These are phyloP conservation scores for Tiliqua scincoides DNA, from an alignment of 2,113 vertebrate species.

Conservation along the genomic window DNA sequence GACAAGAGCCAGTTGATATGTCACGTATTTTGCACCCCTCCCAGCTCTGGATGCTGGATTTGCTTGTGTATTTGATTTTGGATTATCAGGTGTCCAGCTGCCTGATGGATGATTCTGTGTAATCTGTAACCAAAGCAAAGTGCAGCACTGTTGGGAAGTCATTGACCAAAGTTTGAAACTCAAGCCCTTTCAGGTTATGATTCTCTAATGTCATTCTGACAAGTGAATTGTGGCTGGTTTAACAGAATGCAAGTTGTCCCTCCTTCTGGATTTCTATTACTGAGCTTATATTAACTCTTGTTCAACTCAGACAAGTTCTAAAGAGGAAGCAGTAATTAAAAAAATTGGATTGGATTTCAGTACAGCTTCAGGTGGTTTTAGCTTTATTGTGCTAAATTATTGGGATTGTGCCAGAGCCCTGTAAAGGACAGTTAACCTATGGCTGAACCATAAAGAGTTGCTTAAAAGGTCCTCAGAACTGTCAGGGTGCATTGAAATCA, in stretches of 20 bases:
- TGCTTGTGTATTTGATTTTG: neutral
- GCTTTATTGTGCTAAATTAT: neutral
- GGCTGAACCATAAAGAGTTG: conserved; percentile 3
- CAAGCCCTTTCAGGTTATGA: conserved; percentile 31
- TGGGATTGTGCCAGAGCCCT: neutral
- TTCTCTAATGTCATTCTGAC: conserved; percentile 37
- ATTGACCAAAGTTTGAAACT: conserved; percentile 26
- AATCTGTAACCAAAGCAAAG: conserved; percentile 42
- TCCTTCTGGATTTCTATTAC: conserved; percentile 62
- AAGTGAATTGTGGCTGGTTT: conserved; percentile 43
- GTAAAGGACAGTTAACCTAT: accelerated
- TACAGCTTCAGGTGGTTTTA: neutral
- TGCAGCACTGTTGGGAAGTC: conserved; percentile 22
- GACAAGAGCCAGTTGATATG: conserved; percentile 12
- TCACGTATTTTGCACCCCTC: conserved; percentile 13
- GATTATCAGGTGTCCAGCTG: conserved; percentile 30
- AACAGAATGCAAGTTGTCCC: conserved; percentile 58
- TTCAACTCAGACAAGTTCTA: conserved; percentile 58
- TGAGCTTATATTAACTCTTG: conserved; percentile 62
- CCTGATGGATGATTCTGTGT: conserved; percentile 25
- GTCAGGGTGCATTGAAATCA: neutral
- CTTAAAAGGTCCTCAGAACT: neutral
- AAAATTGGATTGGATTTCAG: neutral
- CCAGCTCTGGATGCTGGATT: conserved; percentile 5
- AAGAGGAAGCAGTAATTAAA: neutral